Conservation (phyloP, 2,888 invertebrate genomes). For the Rhabditoides inermis region DNA sequence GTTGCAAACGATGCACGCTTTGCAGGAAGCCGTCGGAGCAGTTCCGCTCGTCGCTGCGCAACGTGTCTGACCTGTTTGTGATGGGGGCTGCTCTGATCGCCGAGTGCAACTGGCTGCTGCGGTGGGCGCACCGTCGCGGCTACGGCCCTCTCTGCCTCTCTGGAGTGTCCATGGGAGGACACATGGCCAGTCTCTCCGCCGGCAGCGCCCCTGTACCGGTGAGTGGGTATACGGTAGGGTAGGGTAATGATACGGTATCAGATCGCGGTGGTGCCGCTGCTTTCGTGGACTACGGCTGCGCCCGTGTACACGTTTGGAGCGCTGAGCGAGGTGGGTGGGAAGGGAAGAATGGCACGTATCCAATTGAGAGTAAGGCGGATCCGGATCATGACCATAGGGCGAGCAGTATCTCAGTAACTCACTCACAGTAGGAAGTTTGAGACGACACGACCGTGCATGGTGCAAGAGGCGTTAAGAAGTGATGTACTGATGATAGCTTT, state of each 20-base stretch:
- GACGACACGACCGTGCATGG: too few species aligned
- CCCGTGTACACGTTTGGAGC: constrained; percentile 81
- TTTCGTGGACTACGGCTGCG: constrained; percentile 94
- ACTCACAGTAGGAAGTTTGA: too few species aligned
- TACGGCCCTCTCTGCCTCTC: constrained; percentile 86
- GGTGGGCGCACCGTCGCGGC: constrained; percentile 85
- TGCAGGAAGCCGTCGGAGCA: constrained; percentile 30
- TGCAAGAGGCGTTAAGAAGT: too few species aligned
- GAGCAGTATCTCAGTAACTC: too few species aligned
- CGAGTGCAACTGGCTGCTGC: constrained; percentile 76
- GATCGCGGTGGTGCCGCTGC: constrained; percentile 79
- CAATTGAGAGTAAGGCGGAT: too few species aligned
- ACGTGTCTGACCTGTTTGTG: constrained; percentile 93
- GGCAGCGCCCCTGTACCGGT: constrained; percentile 90
- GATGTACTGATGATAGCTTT: too few species aligned
- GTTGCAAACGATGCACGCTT: too few species aligned
- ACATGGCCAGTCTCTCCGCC: constrained; percentile 97
- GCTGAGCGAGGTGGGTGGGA: too few species aligned
- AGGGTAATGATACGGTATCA: too few species aligned
- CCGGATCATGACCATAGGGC: too few species aligned
- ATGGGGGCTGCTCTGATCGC: constrained; percentile 95
- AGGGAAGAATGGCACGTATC: too few species aligned
- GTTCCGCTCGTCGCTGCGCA: constrained; percentile 65
- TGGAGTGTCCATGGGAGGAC: constrained; percentile 59
- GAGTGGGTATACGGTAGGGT: too few species aligned